Evolutionary conservation across 1,140 invertebrate species (phyloP).

Genomic region (Paracyclopina nana): DNA sequence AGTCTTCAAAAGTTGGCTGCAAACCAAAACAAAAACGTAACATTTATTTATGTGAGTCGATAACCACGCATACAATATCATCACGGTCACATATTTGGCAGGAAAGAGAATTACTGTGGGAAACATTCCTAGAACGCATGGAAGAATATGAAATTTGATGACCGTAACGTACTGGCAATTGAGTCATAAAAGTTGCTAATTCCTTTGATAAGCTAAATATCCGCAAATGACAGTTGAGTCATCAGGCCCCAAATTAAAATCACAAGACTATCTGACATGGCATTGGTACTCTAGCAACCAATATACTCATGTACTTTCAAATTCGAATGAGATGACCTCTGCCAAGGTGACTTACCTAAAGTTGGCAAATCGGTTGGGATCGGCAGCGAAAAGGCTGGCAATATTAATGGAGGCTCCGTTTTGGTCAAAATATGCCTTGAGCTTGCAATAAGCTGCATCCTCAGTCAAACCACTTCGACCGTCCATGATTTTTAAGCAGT

Average conservation of each 20-base stretch:
- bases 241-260: neutral
- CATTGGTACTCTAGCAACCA: conserved; percentile 16
- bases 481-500: conserved; percentile 20
- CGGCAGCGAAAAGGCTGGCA: conserved; percentile 47
- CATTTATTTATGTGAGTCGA: conserved; percentile 10
- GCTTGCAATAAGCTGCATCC: conserved; percentile 44
- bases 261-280: conserved; percentile 19
- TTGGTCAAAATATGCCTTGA: conserved; percentile 45
- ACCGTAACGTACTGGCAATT: neutral
- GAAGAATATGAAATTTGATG: conserved; percentile 4
- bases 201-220: conserved; percentile 9
- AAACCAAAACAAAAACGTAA: conserved; percentile 24
- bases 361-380: conserved; percentile 53
- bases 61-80: conserved; percentile 17
- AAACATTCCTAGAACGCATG: neutral
- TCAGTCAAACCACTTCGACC: conserved; percentile 30
- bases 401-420: conserved; percentile 51
- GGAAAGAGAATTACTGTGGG: conserved; percentile 2
- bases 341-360: conserved; percentile 41
- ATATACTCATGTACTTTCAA: too few species aligned
- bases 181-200: conserved; percentile 4
- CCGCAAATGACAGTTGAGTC: neutral
- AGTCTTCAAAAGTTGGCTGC: conserved; percentile 47
- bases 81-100: conserved; percentile 11
- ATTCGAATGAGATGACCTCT: too few species aligned